These are phyloP conservation scores for Epizoanthus rinbou DNA, from an alignment of 92 coral and sea anemone species.

Conservation along the genomic window DNA sequence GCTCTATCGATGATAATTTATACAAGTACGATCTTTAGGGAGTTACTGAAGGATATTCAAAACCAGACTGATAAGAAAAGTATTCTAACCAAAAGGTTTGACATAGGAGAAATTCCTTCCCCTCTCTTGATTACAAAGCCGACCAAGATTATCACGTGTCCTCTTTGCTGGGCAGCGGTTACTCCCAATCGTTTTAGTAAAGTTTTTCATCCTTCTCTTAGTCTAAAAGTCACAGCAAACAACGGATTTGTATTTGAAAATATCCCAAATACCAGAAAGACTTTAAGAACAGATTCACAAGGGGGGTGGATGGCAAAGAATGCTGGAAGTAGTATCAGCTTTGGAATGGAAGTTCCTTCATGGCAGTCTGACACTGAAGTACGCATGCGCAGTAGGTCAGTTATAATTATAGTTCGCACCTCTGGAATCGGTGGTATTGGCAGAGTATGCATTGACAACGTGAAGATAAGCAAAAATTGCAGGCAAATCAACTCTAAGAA, in stretches of 20 bases:
- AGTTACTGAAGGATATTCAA: slow-evolving; percentile 18
- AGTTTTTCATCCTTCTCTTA: slow-evolving; percentile 42
- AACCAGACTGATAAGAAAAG: neutral
- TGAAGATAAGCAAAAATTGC: slow-evolving; percentile 16
- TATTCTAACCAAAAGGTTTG: neutral
- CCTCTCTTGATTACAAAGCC: slow-evolving; percentile 27
- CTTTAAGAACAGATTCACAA: slow-evolving; percentile 47
- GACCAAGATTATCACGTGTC: slow-evolving; percentile 19
- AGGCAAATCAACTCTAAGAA: slow-evolving; percentile 24
- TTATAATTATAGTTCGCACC: slow-evolving; percentile 51
- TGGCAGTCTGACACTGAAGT: slow-evolving; percentile 5
- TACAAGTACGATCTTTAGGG: slow-evolving; percentile 14
- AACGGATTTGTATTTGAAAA: slow-evolving; percentile 6
- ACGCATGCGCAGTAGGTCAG: slow-evolving; percentile 45
- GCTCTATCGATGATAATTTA: slow-evolving; percentile 65
- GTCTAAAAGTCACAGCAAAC: neutral
- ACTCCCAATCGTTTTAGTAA: slow-evolving; percentile 56
- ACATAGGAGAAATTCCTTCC: slow-evolving; percentile 5
- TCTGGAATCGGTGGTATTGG: slow-evolving; percentile 51
- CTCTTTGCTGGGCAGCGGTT: slow-evolving; percentile 73
- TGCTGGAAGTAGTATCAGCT: slow-evolving; percentile 24
- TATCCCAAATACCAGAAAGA: neutral
- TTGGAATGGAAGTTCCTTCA: slow-evolving; percentile 42
- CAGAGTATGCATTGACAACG: slow-evolving; percentile 55
- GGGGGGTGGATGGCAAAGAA: slow-evolving; percentile 65